Conservation (phyloP, 2,888 invertebrate species). For the Atherix ibis region DNA sequence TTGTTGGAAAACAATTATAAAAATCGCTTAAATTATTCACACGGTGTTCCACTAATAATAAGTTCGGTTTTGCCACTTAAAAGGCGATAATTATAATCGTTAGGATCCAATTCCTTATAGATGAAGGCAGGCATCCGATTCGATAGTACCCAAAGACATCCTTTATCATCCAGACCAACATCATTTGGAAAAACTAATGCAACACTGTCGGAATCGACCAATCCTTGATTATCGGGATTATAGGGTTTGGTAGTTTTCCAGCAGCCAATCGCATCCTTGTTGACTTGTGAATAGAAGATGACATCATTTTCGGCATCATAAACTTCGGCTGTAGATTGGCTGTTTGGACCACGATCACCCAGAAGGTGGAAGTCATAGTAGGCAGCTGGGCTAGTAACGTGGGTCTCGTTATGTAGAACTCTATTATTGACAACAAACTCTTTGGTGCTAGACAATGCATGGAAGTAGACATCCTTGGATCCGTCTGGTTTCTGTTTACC, state of each 20-base stretch:
- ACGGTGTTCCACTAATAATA: slow-evolving; percentile 29
- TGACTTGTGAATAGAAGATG: slow-evolving; percentile 62
- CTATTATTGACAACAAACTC: slow-evolving; percentile 65
- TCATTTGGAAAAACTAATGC: slow-evolving; percentile 65
- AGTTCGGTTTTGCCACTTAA: slow-evolving; percentile 26
- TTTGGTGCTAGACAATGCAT: slow-evolving; percentile 61
- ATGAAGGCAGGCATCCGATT: slow-evolving; percentile 62
- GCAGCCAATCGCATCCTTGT: slow-evolving; percentile 62
- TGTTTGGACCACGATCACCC: slow-evolving; percentile 52
- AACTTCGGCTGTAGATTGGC: slow-evolving; percentile 59
- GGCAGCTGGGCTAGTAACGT: slow-evolving; percentile 46
- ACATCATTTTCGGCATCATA: slow-evolving; percentile 52
- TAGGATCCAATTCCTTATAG: slow-evolving; percentile 44
- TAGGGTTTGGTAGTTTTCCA: slow-evolving; percentile 58
- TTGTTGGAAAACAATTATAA: no score
- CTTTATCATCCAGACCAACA: slow-evolving; percentile 47
- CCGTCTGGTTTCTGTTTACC: slow-evolving; percentile 42
- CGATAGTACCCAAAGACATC: slow-evolving; percentile 57
- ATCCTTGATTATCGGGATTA: slow-evolving; percentile 45
- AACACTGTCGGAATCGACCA: slow-evolving; percentile 50
- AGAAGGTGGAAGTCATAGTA: slow-evolving; percentile 56
- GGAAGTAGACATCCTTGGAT: slow-evolving; percentile 60
- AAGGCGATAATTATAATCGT: slow-evolving; percentile 48
- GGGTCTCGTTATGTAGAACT: slow-evolving; percentile 54
- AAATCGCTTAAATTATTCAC: no score